Percentiles rank a stretch among this genome's conserved stretches.
Conservation (phyloP, 2,113 vertebrate species). For the Microcebus lehilahytsara region DNA sequence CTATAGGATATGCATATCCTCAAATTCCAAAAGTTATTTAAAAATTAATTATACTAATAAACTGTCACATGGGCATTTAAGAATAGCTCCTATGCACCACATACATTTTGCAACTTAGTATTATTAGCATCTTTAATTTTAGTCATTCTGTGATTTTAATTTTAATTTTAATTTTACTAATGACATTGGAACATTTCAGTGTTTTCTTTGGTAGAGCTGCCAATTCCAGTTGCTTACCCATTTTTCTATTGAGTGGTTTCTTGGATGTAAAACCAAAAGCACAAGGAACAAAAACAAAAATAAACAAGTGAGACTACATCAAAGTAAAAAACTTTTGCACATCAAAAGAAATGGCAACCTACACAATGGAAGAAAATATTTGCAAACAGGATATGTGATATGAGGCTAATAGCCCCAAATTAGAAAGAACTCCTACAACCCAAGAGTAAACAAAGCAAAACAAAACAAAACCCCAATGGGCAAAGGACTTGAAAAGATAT, state of each 20-base stretch:
- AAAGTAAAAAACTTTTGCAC: not conserved
- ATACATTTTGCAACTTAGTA: not conserved
- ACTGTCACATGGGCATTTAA: not conserved
- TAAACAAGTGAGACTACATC: not conserved
- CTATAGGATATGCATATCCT: not conserved
- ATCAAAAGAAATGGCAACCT: not conserved
- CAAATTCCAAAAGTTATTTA: not conserved
- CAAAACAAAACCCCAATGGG: not conserved
- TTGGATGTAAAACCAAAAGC: not conserved
- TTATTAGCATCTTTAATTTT: not conserved
- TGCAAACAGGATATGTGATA: not conserved
- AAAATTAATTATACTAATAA: not conserved
- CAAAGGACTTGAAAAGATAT: not conserved
- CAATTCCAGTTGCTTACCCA: not conserved
- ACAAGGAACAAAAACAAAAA: not conserved
- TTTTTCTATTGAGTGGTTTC: not conserved
- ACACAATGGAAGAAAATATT: not conserved
- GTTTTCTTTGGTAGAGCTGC: not conserved
- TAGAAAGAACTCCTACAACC: not conserved
- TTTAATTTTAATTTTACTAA: not conserved
- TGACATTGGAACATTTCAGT: not conserved
- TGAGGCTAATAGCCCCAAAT: not conserved
- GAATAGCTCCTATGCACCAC: not conserved
- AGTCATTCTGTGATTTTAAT: not conserved
- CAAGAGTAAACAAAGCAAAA: not conserved